phyloP scores from a whole-genome alignment of 2,888 invertebrate genomes.

The Cylloceria caligata region DNA sequence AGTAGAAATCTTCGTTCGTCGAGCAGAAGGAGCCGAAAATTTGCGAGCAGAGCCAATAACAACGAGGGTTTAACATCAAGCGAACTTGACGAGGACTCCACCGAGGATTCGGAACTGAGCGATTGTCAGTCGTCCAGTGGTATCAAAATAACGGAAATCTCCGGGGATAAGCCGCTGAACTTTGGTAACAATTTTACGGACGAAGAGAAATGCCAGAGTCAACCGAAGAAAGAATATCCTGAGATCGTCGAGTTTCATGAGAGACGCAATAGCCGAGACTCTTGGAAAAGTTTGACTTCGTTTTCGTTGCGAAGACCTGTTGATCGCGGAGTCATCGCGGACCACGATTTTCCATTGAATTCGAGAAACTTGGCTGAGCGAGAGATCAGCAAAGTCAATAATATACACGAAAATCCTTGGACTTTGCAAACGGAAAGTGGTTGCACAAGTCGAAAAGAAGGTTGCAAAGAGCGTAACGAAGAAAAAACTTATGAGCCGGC shows the following conservation, averaged over 20 bases:
- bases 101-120: conserved; percentile 57
- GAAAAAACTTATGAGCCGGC: conserved; percentile 23
- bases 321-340: background rate
- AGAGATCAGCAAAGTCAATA: conserved; percentile 20
- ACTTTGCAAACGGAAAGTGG: conserved; percentile 34
- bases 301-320: conserved; percentile 21
- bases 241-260: conserved; percentile 61
- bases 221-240: conserved; percentile 57
- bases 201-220: conserved; percentile 75
- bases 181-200: conserved; percentile 69
- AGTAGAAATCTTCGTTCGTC: conserved; percentile 26
- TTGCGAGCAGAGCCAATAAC: conserved; percentile 22
- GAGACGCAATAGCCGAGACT: conserved; percentile 39
- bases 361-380: conserved; percentile 3
- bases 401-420: conserved; percentile 23
- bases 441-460: conserved; percentile 33
- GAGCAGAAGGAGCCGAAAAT: conserved; percentile 35
- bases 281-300: conserved; percentile 47
- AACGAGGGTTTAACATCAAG: conserved; percentile 47
- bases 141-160: conserved; percentile 29
- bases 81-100: conserved; percentile 58
- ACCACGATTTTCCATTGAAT: conserved; percentile 20
- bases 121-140: conserved; percentile 10
- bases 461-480: conserved; percentile 17
- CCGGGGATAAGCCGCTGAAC: conserved; percentile 36